A percentile compares a stretch with the other conserved stretches of the same genome.
phyloP scores from a whole-genome alignment of 2,113 vertebrate genomes.

The Nibea albiflora region DNA sequence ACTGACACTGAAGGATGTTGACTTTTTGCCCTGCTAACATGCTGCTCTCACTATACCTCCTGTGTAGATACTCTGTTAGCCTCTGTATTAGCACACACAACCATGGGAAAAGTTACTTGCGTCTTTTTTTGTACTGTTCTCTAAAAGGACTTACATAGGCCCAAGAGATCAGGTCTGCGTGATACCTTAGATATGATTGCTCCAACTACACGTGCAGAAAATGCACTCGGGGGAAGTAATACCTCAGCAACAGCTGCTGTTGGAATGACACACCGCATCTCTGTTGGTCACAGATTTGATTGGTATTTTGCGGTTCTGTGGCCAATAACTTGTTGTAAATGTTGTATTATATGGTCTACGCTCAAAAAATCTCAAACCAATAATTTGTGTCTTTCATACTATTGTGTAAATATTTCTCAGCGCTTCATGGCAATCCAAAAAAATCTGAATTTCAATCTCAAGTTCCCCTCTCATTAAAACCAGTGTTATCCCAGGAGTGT shows the following conservation, averaged over 20 bases:
- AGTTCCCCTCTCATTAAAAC: slow-evolving; percentile 25
- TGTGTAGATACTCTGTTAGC: neutral
- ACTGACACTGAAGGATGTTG: neutral
- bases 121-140: slow-evolving; percentile 1
- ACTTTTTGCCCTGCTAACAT: neutral
- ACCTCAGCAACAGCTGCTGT: slow-evolving; percentile 52
- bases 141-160: slow-evolving; percentile 8
- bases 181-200: slow-evolving; percentile 31
- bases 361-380: neutral
- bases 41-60: too few relatives aligned
- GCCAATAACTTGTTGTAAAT: slow-evolving; percentile 12
- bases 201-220: slow-evolving; percentile 26
- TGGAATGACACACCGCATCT: slow-evolving; percentile 32
- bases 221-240: slow-evolving; percentile 27
- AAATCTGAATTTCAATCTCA: slow-evolving; percentile 17
- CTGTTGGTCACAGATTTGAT: slow-evolving; percentile 25
- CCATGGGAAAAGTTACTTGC: neutral
- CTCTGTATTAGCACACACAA: neutral
- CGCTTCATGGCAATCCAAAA: slow-evolving; percentile 3
- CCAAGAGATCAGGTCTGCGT: slow-evolving; percentile 19
- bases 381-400: neutral
- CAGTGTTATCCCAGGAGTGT: slow-evolving; percentile 33
- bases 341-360: neutral
- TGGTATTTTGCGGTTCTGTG: neutral
- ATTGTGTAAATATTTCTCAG: neutral